phyloP scores from a whole-genome alignment of 64 coral and sea anemone species.

The Orbicella faveolata region DNA sequence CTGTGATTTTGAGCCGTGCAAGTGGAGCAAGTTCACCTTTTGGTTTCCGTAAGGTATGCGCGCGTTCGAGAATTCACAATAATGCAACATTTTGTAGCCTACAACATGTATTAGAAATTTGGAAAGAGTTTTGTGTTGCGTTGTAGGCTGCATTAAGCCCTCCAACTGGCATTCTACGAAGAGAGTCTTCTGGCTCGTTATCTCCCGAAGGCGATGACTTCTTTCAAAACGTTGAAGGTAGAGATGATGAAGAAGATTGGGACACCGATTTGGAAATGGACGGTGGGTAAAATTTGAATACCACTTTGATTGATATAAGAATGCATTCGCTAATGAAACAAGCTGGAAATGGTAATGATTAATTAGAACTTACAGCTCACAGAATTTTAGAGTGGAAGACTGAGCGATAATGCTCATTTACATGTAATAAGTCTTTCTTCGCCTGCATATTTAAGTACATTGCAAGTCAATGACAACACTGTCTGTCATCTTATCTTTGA shows the following conservation, averaged over 20 bases:
- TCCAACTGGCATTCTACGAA: slow-evolving; percentile 57
- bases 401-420: not conserved
- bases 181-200: slow-evolving; percentile 48
- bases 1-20: slow-evolving; percentile 36
- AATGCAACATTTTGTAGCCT: not conserved
- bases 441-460: too few relatives aligned
- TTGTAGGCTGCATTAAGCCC: slow-evolving; percentile 50
- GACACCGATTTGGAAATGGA: slow-evolving; percentile 82
- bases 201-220: slow-evolving; percentile 41
- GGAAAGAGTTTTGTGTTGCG: not conserved
- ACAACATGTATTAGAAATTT: not conserved
- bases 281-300: slow-evolving; percentile 20
- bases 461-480: not conserved
- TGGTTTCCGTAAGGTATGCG: slow-evolving; percentile 34
- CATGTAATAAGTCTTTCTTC: too few relatives aligned
- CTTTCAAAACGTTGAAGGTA: slow-evolving; percentile 30
- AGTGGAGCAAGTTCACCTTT: slow-evolving; percentile 30
- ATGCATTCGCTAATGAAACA: not conserved
- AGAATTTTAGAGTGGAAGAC: not conserved
- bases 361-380: not conserved
- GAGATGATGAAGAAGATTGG: slow-evolving; percentile 63
- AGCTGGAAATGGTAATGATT: not conserved
- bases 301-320: not conserved
- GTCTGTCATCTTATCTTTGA: not conserved
- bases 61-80: not conserved